phyloP scores from a whole-genome alignment of 2,797 vertebrate species.

The Clarias fuscus region DNA sequence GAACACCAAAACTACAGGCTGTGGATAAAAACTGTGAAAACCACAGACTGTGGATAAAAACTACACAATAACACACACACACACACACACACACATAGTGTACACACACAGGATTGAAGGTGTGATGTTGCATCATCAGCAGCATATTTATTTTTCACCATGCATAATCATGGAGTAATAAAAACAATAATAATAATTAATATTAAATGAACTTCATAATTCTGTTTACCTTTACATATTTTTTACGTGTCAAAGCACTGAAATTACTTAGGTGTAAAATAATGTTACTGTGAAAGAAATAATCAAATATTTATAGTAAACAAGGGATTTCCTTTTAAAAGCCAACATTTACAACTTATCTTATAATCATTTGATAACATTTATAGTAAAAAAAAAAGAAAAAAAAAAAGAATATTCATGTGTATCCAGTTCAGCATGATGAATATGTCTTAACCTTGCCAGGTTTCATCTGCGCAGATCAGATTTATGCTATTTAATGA shows the following conservation, averaged over 20 bases:
- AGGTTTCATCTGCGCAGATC: not conserved
- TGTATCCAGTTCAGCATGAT: not conserved
- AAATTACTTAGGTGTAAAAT: not conserved
- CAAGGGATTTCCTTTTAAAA: not conserved
- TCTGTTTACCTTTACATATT: not conserved
- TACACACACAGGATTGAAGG: not conserved
- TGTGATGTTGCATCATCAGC: not conserved
- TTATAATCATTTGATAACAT: not conserved
- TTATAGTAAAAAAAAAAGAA: not conserved
- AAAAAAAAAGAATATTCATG: not conserved
- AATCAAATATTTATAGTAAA: not conserved
- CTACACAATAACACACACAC: not conserved
- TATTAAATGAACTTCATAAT: not conserved
- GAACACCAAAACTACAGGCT: constrained; percentile 63
- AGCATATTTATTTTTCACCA: not conserved
- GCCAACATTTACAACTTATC: no score
- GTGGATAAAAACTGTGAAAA: constrained; percentile 52
- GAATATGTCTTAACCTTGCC: not conserved
- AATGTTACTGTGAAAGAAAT: not conserved
- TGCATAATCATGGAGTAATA: not conserved
- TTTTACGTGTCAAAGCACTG: not conserved
- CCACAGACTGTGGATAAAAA: constrained; percentile 60
- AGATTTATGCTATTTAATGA: not conserved
- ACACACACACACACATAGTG: not conserved
- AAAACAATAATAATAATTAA: not conserved